A percentile compares a stretch with the other conserved stretches of the same genome.
These are phyloP conservation scores for Perithous albicinctus DNA, from an alignment of 2,888 invertebrate species.

Conservation along the genomic window DNA sequence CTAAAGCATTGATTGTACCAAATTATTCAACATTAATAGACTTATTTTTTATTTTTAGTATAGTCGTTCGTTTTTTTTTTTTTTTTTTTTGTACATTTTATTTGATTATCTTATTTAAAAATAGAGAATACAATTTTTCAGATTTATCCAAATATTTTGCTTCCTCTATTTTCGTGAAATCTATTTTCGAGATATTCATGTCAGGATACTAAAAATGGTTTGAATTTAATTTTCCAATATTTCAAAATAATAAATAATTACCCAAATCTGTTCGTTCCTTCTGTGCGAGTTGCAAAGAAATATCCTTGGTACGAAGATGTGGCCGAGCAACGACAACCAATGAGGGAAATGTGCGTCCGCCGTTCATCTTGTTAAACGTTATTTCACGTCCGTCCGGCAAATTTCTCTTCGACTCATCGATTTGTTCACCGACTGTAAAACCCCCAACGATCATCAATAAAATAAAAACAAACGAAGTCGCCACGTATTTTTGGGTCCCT, in stretches of 20 bases:
- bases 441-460: too few species aligned
- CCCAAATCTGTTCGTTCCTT: constrained; percentile 84
- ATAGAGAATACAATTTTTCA: neutral
- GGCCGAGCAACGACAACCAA: constrained; percentile 94
- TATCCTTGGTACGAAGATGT: constrained; percentile 90
- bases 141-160: neutral
- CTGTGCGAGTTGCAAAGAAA: constrained; percentile 78
- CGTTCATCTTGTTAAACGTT: constrained; percentile 91
- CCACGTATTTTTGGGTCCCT: neutral
- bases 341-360: constrained; percentile 94
- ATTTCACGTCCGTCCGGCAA: constrained; percentile 90
- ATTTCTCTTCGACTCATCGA: constrained; percentile 87
- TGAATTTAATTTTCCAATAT: too few species aligned
- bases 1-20: too few species aligned
- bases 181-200: too few species aligned
- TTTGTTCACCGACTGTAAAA: constrained; percentile 78
- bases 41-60: too few species aligned
- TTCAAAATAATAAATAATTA: too few species aligned
- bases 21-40: too few species aligned
- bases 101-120: neutral
- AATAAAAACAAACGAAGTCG: neutral
- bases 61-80: neutral
- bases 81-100: too few species aligned
- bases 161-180: too few species aligned
- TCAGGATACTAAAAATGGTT: too few species aligned